A percentile compares a stretch with the other conserved stretches of the same genome.
Evolutionary conservation across 2,888 invertebrate genomes (phyloP).

Genomic region (Spatulosminthurus flaviceps): DNA sequence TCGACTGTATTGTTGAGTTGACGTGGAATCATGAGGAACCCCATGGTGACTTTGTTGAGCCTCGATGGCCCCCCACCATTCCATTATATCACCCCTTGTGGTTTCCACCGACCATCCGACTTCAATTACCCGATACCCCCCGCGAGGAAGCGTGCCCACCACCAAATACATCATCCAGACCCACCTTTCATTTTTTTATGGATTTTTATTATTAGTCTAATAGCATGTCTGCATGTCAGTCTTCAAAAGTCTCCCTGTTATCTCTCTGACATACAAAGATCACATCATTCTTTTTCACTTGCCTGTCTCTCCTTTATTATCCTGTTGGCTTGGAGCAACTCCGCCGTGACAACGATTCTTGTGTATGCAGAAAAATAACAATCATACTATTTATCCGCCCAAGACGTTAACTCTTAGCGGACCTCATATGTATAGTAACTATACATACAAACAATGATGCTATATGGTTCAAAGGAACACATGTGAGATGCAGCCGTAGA

Average conservation of each 20-base stretch:
- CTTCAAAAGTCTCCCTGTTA: slow-evolving; percentile 22
- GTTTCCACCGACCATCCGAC: slow-evolving; percentile 51
- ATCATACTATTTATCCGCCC: too few species aligned
- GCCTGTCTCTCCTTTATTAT: not conserved
- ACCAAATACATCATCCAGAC: slow-evolving; percentile 46
- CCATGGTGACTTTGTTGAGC: slow-evolving; percentile 53
- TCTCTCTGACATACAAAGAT: slow-evolving; percentile 29
- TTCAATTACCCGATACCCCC: slow-evolving; percentile 52
- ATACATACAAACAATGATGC: too few species aligned
- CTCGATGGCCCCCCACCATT: slow-evolving; percentile 50
- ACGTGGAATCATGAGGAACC: slow-evolving; percentile 54
- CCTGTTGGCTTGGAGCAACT: slow-evolving; percentile 8
- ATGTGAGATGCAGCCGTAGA: too few species aligned
- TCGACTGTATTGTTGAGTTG: slow-evolving; percentile 53
- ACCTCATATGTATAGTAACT: too few species aligned
- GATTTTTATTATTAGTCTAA: slow-evolving; percentile 38
- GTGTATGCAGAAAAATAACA: not conserved
- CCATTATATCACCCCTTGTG: slow-evolving; percentile 56
- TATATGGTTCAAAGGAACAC: too few species aligned
- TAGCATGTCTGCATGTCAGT: slow-evolving; percentile 40
- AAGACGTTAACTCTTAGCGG: too few species aligned
- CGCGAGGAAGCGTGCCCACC: slow-evolving; percentile 47
- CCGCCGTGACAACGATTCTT: not conserved
- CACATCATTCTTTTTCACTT: slow-evolving; percentile 24
- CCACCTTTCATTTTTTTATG: slow-evolving; percentile 33